Evolutionary conservation across 2,113 vertebrate genomes (phyloP), one percentile per base, ranked within the genome.

Genomic region (Erinaceus europaeus): DNA sequence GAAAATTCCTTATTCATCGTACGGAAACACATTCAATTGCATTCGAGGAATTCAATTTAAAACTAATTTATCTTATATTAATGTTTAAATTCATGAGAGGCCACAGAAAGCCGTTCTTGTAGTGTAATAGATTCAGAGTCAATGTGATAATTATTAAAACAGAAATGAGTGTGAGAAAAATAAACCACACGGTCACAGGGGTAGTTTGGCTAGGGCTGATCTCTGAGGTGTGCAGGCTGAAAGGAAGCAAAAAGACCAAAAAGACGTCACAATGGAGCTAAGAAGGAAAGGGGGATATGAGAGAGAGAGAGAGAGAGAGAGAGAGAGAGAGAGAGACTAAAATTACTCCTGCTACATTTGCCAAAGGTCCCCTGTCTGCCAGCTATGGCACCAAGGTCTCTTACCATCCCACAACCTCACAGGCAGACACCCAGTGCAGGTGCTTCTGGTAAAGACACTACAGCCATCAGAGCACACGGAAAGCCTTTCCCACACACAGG

Each of bases 51-150:
- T 96, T 96, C 95, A 96, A 96, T 97, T 96, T 96, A 75, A 94
- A 97, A 97, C 92, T 91, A 90, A 96, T 97, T 96, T 96, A 96
- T 96, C 94, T 93, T 90, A 94, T 78, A 93, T 95, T 93, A 96
- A 96, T 95, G 97, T 96, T 96, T 94, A 95, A 97, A 96, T 95
- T 94, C 96, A 93, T 84, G 91, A 93, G 90, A 90, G 93, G 93
- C 93, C 91, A 78, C 92, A 93, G 85, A 79, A 94, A 95, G 89
- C 83, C 91, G 57, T 94, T 95, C 92, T 93, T 94, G 82, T 17
- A 74, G 92, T 91, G 83, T 20, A 92, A 95, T 91, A 93, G 90
- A 96, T 94, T 95, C 95, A 92, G 83, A 94, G 55, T 5, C 93
- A 75, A 86, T 93, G 78, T 50, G 92, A 89, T 96, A 91, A 95